Percentiles rank a stretch among this genome's conserved stretches.
Conservation (phyloP, 2,797 vertebrate genomes). For the Oreonectes daqikongensis region DNA sequence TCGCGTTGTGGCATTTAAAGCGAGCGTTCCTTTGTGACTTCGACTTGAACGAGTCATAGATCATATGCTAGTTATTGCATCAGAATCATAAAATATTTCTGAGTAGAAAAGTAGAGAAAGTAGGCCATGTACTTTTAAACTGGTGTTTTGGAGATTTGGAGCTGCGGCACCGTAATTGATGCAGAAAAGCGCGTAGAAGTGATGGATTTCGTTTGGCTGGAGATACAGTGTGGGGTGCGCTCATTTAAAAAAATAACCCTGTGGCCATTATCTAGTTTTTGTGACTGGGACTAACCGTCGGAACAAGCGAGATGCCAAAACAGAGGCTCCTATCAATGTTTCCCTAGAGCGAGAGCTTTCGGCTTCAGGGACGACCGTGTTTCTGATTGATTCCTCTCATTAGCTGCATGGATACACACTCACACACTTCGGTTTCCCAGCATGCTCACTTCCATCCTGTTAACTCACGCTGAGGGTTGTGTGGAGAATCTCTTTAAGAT, state of each 20-base stretch:
- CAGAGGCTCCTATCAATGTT: slow-evolving; percentile 2
- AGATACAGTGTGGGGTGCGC: not conserved
- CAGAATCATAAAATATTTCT: slow-evolving; percentile 30
- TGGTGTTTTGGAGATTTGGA: not conserved
- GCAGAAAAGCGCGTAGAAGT: not conserved
- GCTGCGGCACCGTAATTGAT: not conserved
- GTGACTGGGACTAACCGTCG: slow-evolving; percentile 10
- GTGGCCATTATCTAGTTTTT: slow-evolving; percentile 5
- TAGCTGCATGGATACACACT: slow-evolving; percentile 44
- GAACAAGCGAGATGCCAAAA: slow-evolving; percentile 16
- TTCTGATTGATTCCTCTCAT: slow-evolving; percentile 43
- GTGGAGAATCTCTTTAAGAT: slow-evolving; percentile 37
- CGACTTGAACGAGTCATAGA: slow-evolving; percentile 41
- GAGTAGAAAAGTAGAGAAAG: slow-evolving; percentile 33
- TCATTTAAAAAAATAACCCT: slow-evolving; percentile 23
- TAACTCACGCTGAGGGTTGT: slow-evolving; percentile 42
- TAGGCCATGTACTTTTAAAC: slow-evolving; percentile 36
- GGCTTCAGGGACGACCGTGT: slow-evolving; percentile 24
- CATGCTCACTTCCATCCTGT: slow-evolving; percentile 33
- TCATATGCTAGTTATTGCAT: slow-evolving; percentile 35
- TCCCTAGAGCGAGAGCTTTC: slow-evolving; percentile 18
- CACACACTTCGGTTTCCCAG: slow-evolving; percentile 22
- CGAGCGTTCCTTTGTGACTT: slow-evolving; percentile 27
- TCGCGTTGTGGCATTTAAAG: slow-evolving; percentile 20
- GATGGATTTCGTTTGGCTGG: not conserved